These are phyloP conservation scores for Ochropleura plecta DNA, from an alignment of 2,888 invertebrate species.

Conservation along the genomic window DNA sequence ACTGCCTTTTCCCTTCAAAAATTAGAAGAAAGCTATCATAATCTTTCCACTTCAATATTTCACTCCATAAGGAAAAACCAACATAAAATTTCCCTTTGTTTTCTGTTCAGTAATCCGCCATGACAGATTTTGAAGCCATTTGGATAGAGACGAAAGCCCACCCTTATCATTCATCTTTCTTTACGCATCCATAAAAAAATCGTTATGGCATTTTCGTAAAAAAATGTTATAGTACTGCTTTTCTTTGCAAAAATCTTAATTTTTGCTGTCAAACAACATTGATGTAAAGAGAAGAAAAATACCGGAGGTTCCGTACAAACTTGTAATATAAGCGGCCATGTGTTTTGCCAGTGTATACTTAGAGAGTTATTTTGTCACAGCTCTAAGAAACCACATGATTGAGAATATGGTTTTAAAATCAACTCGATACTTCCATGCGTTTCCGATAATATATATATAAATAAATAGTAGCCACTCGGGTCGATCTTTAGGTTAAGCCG, in stretches of 20 bases:
- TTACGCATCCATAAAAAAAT: background rate
- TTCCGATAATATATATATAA: too few species aligned
- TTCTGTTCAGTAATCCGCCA: constrained; percentile 23
- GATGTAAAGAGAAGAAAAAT: too few species aligned
- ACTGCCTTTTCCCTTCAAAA: background rate
- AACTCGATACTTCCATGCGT: too few species aligned
- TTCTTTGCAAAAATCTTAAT: background rate
- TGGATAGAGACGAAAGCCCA: constrained; percentile 3
- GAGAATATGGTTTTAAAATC: too few species aligned
- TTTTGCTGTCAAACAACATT: background rate
- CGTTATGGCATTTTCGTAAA: background rate
- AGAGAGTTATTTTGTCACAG: too few species aligned
- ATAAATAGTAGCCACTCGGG: too few species aligned
- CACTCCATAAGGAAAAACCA: constrained; percentile 4
- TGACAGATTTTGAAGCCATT: constrained; percentile 31
- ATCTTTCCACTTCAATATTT: constrained; percentile 17
- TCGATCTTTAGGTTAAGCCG: too few species aligned
- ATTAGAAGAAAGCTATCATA: background rate
- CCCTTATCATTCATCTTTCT: constrained; percentile 20
- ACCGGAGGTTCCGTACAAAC: too few species aligned
- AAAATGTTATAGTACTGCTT: background rate
- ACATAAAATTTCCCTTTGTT: constrained; percentile 4
- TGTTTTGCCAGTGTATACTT: too few species aligned
- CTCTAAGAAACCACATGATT: too few species aligned
- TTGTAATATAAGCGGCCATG: too few species aligned